Percentiles rank a stretch among this genome's conserved stretches.
phyloP scores from a whole-genome alignment of 1,140 invertebrate species.

The Drosophila sturtevanti region DNA sequence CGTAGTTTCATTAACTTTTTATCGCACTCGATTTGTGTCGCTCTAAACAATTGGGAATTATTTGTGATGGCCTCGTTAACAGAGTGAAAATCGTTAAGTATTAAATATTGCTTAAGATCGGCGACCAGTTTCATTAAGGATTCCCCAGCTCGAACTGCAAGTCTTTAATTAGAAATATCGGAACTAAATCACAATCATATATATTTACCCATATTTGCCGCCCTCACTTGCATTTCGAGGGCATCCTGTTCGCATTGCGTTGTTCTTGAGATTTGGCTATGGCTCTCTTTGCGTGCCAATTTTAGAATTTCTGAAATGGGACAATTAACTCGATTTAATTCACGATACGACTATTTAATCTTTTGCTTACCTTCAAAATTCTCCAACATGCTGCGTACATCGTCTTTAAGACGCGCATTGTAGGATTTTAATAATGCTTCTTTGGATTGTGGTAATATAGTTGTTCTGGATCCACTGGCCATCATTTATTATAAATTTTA shows the following conservation, averaged over 20 bases:
- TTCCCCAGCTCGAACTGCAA: constrained; percentile 93
- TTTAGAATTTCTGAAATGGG: constrained; percentile 93
- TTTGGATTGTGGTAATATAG: constrained; percentile 92
- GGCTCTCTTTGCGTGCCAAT: constrained; percentile 95
- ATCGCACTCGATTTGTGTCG: constrained; percentile 95
- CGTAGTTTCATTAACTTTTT: constrained; percentile 95
- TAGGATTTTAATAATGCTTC: constrained; percentile 97
- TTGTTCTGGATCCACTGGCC: constrained; percentile 83
- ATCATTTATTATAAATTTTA: constrained; percentile 11
- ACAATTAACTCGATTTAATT: not conserved
- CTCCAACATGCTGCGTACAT: constrained; percentile 97
- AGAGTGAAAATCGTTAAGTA: constrained; percentile 98
- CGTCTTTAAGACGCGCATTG: constrained; percentile 95
- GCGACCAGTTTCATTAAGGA: constrained; percentile 98
- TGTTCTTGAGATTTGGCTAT: constrained; percentile 92
- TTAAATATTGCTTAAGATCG: constrained; percentile 98
- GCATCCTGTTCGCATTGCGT: constrained; percentile 97
- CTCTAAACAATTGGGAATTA: constrained; percentile 94
- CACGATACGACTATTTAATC: not conserved
- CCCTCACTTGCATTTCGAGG: constrained; percentile 98
- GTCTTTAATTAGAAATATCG: not conserved
- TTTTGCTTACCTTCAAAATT: constrained; percentile 93
- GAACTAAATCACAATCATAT: too few relatives aligned
- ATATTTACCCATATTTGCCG: constrained; percentile 92
- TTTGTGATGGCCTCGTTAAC: constrained; percentile 97